Conservation (phyloP, 2,113 vertebrate species). For the Tragelaphus strepsiceros region DNA sequence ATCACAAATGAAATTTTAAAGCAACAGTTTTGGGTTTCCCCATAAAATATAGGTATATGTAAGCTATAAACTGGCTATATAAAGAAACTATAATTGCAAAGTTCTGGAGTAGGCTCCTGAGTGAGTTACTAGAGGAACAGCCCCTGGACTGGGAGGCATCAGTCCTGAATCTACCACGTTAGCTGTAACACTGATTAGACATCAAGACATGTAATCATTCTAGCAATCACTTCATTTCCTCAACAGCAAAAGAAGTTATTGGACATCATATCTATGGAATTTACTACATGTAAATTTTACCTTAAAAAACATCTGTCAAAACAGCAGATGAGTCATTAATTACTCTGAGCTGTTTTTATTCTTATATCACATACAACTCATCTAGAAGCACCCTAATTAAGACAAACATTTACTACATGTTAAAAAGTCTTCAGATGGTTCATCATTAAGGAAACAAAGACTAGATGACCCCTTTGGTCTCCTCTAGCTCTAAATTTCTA, state of each 20-base stretch:
- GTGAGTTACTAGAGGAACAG: not conserved
- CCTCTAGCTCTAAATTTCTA: not conserved
- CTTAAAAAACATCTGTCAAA: conserved; percentile 7
- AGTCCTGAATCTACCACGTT: not conserved
- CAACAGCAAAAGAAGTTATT: not conserved
- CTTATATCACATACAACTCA: not conserved
- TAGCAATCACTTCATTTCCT: conserved; percentile 20
- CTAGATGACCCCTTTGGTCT: not conserved
- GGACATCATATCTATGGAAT: not conserved
- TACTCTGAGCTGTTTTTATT: not conserved
- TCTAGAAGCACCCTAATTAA: not conserved
- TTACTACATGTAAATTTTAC: conserved; percentile 27
- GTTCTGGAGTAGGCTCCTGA: not conserved
- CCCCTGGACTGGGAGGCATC: not conserved
- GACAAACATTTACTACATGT: conserved; percentile 5
- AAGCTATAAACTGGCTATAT: not conserved
- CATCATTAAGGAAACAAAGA: not conserved
- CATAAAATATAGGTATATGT: not conserved
- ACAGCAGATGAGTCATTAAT: conserved; percentile 2
- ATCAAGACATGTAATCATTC: not conserved
- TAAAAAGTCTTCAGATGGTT: conserved; percentile 9
- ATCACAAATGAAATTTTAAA: conserved; percentile 1
- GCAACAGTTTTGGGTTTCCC: not conserved
- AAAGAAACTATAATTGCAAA: not conserved
- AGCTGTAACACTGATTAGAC: not conserved